Base-by-base conservation (phyloP, 2,113 vertebrate species). In the Typhlomys cinereus region DNA sequence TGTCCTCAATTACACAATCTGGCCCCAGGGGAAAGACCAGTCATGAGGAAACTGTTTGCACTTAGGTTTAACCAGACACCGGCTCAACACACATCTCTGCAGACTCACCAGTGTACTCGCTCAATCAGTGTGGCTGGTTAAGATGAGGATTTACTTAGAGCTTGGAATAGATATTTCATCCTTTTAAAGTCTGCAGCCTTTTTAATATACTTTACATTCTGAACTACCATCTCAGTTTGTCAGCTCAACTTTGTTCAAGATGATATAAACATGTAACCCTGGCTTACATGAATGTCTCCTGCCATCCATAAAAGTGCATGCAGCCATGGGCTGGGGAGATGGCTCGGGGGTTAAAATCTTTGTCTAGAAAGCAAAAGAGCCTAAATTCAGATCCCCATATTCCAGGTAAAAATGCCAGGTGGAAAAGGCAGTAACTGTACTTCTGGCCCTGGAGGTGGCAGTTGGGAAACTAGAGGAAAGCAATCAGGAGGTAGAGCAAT, bases 1-100 rank as follows among this genome's bases (percentile, higher is more conserved):
- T 94, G 90, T 92, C 31, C 92, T 79, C 81, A 91, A 90, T 92
- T 95, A 90, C 69, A 88, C 62, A 93, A 87, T 85, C 94, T 25
- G 93, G 85, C 92, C 85, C 82, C 2, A 15, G 52, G 79, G 31
- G 91, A 87, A 85, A 83, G 92, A 93, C 44, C 78, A 50, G 39
- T 89, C 76, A 74, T 67, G 59, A 95, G 73, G 50, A 95, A 95
- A 85, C 31, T 70, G 66, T 92, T 74, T 88, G 87, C 71, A 92
- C 84, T 93, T 94, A 89, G 78, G 41, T 73, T 86, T n/a, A 88
- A 83, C 76, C 87, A 91, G 93, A 95, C 41, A 39, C 91, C 84
- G 71, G 62, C 57, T 27, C 3, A 4, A 75, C 14, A 66, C 54
- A 78, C 76, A 89, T 70, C 67, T 90, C 39, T 87, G 41, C 70